Evolutionary conservation across 2,113 vertebrate genomes (phyloP), one percentile per base, ranked within the genome.

Genomic region (Apteryx owenii): DNA sequence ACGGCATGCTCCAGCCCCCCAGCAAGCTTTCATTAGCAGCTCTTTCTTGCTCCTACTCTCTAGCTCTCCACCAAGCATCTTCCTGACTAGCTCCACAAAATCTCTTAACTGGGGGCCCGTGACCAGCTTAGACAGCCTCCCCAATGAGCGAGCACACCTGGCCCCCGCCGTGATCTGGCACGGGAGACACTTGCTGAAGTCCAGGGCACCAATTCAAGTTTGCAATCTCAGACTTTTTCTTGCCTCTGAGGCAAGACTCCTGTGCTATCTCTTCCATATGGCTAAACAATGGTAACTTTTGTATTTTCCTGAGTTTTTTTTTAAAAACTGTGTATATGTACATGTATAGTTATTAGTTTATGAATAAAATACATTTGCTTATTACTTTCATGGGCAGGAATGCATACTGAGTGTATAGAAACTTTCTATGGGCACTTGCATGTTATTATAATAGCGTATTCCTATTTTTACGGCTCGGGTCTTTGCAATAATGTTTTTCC

Each of bases 251-350:
- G 5, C 3, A 76, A 77, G 70, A 80, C 7, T 58, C 72, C 50
- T 2, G 0, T 0, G 0, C 19, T 62, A 68, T 38, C 36, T 26
- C 25, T 76, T 54, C 28, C 6, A 8, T 1, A 0, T 5, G 71
- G 75, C 60, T 86, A 84, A 78, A 64, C 15, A 78, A 60, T 1
- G 36, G 9, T 2, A 66, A 75, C 2, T 60, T 70, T 2, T 51
- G 3, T 3, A 3, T 78, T 90, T 89, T 40, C 22, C 54, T 54
- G 10, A 14, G 22, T 13, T 1, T 14, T 9, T 42, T 69, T 21
- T 1, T 12, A n/a, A 61, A 60, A 44, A 4, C 0, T 8, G 19
- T 20, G 4, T 65, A 1, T 7, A 72, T 88, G 4, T n/a, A 72
- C 13, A 54, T 11, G 31, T 46, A 3, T 4, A 40, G 42, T 42